phyloP scores from a whole-genome alignment of 2,888 invertebrate species.

The Rotaria socialis region DNA sequence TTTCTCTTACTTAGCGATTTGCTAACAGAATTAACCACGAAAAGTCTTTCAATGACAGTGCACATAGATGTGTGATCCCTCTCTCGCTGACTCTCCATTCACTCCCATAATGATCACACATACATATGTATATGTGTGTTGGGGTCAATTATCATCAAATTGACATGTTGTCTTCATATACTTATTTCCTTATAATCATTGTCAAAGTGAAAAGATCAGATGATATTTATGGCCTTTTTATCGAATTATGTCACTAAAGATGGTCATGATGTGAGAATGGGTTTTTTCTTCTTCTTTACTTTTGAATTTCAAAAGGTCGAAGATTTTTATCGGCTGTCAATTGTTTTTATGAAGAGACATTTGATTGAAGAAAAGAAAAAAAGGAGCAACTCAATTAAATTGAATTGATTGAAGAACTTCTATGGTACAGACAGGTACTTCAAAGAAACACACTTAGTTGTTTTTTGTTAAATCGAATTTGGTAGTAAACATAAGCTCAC shows the following conservation, averaged over 20 bases:
- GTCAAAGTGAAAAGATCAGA: slow-evolving; percentile 26
- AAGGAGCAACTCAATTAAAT: too few relatives aligned
- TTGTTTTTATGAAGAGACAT: too few relatives aligned
- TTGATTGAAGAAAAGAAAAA: too few relatives aligned
- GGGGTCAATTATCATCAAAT: slow-evolving; percentile 1
- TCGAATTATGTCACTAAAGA: not conserved
- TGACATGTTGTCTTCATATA: slow-evolving; percentile 17
- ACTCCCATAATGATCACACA: not conserved
- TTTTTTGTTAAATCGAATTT: too few relatives aligned
- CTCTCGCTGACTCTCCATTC: not conserved
- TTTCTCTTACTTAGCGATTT: slow-evolving; percentile 6
- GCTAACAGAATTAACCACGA: not conserved
- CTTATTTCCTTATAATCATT: slow-evolving; percentile 23
- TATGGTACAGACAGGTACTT: too few relatives aligned
- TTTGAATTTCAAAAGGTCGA: not conserved
- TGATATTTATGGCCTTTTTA: not conserved
- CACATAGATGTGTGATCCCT: not conserved
- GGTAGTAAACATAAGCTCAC: too few relatives aligned
- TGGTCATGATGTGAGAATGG: not conserved
- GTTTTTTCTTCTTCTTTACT: not conserved
- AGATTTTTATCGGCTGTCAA: not conserved
- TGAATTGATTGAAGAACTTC: too few relatives aligned
- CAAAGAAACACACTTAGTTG: too few relatives aligned
- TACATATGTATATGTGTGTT: not conserved
- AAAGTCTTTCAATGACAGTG: not conserved